Evolutionary conservation across 2,797 vertebrate genomes (phyloP), one percentile per base, ranked within the genome.

Genomic region (Streptopelia turtur): DNA sequence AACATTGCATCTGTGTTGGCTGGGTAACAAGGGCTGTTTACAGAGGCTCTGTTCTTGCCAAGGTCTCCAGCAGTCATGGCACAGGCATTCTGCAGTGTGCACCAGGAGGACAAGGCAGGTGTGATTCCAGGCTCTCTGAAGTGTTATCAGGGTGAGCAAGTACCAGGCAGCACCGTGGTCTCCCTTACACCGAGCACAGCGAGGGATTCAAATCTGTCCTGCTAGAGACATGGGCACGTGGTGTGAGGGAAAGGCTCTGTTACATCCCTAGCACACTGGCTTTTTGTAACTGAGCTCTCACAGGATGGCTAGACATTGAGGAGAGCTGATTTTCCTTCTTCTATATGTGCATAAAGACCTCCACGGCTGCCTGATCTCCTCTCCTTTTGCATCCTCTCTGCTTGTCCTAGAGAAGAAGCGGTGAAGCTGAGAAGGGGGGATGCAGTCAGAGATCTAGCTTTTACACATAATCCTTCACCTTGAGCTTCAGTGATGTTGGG

Each of bases 11-110:
- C 59, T 79, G n/a, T 68, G 31, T 65, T 91, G 92, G 53, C 81
- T 85, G 81, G 70, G 24, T 25, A 78, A 88, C 78, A 92, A 65
- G 28, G 64, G 55, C 60, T 75, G 41, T 89, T 91, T 96, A 74
- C 74, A 66, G 59, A 50, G 49, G 13, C 35, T 69, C 78, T 80
- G 33, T 16, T 81, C 43, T 72, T 71, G 60, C 79, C 78, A 47
- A 13, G 7, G 9, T 47, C 65, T 82, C 71, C 71, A 75, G 66
- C 24, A 86, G 60, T 79, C 37, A 17, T 35, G 72, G 37, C 69
- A 75, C 33, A 64, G 52, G 13, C 52, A 30, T 93, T 89, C 21
- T 60, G 53, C 49, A 90, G 27, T 2, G 3, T 74, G 64, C 49
- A 63, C 41, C 59, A 76, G 79, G 61, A 57, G 18, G 9, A 87